phyloP scores from a whole-genome alignment of 2,888 invertebrate genomes.

The Drymonia ruficornis region DNA sequence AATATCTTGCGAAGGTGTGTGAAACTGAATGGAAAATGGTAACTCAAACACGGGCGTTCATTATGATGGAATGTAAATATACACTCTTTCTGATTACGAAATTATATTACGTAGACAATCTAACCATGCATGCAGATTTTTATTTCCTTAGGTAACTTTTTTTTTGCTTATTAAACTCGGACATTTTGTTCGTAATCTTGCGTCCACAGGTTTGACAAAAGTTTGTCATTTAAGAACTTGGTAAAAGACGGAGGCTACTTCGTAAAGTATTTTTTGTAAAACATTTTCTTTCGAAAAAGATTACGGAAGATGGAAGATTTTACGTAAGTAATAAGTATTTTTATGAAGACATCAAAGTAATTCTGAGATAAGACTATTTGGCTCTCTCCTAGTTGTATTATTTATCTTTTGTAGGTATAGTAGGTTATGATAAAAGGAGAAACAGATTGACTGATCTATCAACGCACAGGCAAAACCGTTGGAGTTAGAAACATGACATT shows the following conservation, averaged over 20 bases:
- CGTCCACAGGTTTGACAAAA: too few relatives aligned
- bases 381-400: too few relatives aligned
- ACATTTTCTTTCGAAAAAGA: neutral
- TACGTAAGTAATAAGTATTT: too few relatives aligned
- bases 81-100: constrained; percentile 21
- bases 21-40: constrained; percentile 56
- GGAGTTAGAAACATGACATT: too few relatives aligned
- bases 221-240: too few relatives aligned
- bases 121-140: neutral
- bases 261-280: neutral
- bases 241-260: neutral
- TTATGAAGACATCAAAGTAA: too few relatives aligned
- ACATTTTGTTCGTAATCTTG: neutral
- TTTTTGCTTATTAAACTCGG: neutral
- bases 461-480: too few relatives aligned
- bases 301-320: too few relatives aligned
- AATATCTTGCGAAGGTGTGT: constrained; percentile 42
- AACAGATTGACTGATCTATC: too few relatives aligned
- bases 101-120: constrained; percentile 8
- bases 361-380: too few relatives aligned
- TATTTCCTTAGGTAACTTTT: neutral
- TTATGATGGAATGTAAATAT: constrained; percentile 46
- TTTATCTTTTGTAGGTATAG: too few relatives aligned
- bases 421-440: too few relatives aligned
- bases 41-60: constrained; percentile 49